Base-by-base conservation (phyloP, 2,113 vertebrate genomes). In the Chloebia gouldiae region DNA sequence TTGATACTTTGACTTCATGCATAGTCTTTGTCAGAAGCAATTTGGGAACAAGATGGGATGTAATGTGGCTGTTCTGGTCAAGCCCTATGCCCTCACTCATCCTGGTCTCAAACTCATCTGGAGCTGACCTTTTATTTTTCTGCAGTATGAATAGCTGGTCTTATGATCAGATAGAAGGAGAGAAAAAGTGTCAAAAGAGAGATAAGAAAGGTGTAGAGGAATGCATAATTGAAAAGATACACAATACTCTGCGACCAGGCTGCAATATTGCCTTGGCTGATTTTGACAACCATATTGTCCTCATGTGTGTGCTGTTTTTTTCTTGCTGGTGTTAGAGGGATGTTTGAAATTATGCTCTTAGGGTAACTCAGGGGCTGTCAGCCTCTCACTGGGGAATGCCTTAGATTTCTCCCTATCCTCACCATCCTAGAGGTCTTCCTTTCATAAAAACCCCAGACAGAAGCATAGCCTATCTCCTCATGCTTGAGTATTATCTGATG, bases 241-340 rank as follows among this genome's bases (percentile, higher is more conserved):
- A 35, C 18, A 80, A 56, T 53, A 40, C 8, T 37, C 21, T 16
- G 16, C 59, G 51, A 42, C n/a, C 39, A 49, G 18, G 22, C 40
- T 65, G 33, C 12, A 77, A 57, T 14, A 35, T 27, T 39, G 11
- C n/a, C 37, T 77, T 54, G 7, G n/a, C 37, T 33, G 30, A 50
- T 51, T 82, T 54, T 73, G 28, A 64, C n/a, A 88, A 22, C 10
- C 1, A 1, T 27, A 6, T 0, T 1, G 1, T 75, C 21, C 18
- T 47, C 33, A 9, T 27, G 3, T 35, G 3, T 54, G 6, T 24
- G 4, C 17, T 44, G 13, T 0, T 42, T 82, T 90, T 42, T 24
- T 61, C 59, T 47, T 70, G 13, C 39, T 88, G 15, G 3, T 66
- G 8, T 75, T 79, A 35, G 15, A 56, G 10, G 10, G 14, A 11